phyloP scores from a whole-genome alignment of 2,888 invertebrate genomes.

The Steinernema scapterisci region DNA sequence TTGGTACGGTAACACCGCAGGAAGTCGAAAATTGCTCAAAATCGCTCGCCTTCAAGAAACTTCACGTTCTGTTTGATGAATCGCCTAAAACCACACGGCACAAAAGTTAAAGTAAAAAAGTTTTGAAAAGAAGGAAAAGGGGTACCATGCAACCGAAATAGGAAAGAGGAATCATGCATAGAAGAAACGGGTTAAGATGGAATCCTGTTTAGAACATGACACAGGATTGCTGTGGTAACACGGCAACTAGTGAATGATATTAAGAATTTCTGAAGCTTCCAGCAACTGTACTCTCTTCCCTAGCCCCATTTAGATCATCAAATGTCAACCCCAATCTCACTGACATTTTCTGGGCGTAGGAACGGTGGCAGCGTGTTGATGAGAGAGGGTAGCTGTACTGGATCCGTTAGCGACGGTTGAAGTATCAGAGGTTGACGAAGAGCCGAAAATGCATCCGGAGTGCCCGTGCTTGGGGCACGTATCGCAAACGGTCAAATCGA shows the following conservation, averaged over 20 bases:
- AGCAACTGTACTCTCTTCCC: slow-evolving; percentile 23
- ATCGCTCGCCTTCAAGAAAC: neutral
- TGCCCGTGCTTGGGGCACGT: slow-evolving; percentile 40
- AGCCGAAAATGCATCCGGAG: slow-evolving; percentile 38
- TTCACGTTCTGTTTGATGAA: neutral
- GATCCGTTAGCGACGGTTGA: neutral
- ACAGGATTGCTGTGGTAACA: neutral
- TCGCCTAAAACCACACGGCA: neutral
- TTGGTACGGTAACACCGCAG: too few relatives aligned
- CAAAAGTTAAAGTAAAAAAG: neutral
- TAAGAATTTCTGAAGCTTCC: neutral
- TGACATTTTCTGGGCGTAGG: slow-evolving; percentile 23
- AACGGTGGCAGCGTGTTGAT: slow-evolving; percentile 28
- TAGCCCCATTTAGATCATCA: neutral
- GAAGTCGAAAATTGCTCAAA: too few relatives aligned
- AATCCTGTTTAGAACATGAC: neutral
- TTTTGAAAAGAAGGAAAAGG: neutral
- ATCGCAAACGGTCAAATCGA: slow-evolving; percentile 39
- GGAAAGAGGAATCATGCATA: slow-evolving; percentile 1
- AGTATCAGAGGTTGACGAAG: slow-evolving; percentile 3
- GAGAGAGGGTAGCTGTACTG: neutral
- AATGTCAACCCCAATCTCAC: slow-evolving; percentile 16
- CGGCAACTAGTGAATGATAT: neutral
- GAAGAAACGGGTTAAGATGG: neutral
- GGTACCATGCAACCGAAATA: neutral